Evolutionary conservation across 2,888 invertebrate species (phyloP).

Genomic region (Amiota mariae): DNA sequence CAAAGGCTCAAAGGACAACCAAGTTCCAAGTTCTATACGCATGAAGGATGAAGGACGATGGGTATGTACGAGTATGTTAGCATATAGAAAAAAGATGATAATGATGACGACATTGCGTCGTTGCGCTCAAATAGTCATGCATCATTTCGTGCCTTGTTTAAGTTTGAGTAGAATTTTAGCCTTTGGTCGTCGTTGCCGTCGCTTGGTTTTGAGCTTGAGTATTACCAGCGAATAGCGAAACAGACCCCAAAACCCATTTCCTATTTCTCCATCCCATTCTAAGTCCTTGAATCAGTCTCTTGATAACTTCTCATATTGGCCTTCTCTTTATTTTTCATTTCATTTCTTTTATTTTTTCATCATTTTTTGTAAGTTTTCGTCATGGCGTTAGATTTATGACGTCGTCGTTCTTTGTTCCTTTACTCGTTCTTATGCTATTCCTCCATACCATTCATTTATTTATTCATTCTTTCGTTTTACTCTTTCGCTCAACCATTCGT

Average conservation of each 20-base stretch:
- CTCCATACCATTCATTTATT: background rate
- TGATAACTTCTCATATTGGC: too few relatives aligned
- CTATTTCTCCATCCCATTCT: too few relatives aligned
- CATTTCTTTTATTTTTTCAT: background rate
- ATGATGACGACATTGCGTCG: background rate
- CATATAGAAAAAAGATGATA: background rate
- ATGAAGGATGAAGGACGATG: too few relatives aligned
- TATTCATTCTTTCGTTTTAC: constrained; percentile 11
- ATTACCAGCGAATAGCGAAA: background rate
- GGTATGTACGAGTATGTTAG: too few relatives aligned
- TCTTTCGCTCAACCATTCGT: background rate
- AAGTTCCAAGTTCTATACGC: too few relatives aligned
- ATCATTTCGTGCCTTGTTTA: constrained; percentile 53
- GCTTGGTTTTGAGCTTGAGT: background rate
- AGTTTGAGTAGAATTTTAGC: constrained; percentile 27
- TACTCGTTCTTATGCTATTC: background rate
- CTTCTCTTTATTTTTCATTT: background rate
- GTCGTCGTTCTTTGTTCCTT: constrained; percentile 7
- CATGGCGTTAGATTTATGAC: constrained; percentile 64
- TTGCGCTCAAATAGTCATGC: constrained; percentile 48
- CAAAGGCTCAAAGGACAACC: constrained; percentile 4
- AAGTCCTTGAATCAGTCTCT: too few relatives aligned
- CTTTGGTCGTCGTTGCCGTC: constrained; percentile 3
- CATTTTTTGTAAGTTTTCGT: constrained; percentile 61
- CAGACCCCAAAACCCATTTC: too few relatives aligned